Base-by-base conservation (phyloP, 2,888 invertebrate genomes). In the Cephus spinipes region DNA sequence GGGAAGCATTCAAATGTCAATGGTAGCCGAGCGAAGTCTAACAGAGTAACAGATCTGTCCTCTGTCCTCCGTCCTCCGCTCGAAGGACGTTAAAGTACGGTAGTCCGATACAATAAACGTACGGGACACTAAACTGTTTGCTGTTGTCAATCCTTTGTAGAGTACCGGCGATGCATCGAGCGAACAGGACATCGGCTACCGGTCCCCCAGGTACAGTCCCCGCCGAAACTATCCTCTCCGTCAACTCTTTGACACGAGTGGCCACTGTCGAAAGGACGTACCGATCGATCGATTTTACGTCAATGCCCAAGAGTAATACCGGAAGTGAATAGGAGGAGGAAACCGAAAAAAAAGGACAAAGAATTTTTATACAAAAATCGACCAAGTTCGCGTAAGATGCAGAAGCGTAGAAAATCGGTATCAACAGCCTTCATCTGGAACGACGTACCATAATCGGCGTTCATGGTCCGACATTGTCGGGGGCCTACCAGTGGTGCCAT, bases 41-140 rank as follows among this genome's bases (percentile, higher is more conserved):
- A 88, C 88, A 84, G 88, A 88, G 89, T 89, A 89, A 89, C 90
- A 89, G 89, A 90, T 90, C 90, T 89, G 90, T 89, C 88, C 85
- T 78, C 74, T 75, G 77, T 74, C 68, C 77, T 75, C 77, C 74
- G 40, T 40, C 40, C 79, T 76, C 75, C 78, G 79, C 80, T 81
- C 83, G 81, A 75, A 79, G 79, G 79, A 81, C 85, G 84, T 85
- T 85, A 85, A 87, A 86, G 85, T 85, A 87, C 87, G 86, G 87
- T 85, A 86, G 86, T 86, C 86, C 85, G 87, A 88, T 88, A 90
- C 89, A 90, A 91, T 91, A 90, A 90, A 89, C 88, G 87, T 86
- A 88, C 88, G 88, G 86, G 90, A 90, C 90, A 90, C 90, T 91
- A 90, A 91, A 90, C 90, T 91, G 90, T 90, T 91, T 88, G 89